A percentile compares a stretch with the other conserved stretches of the same genome.
Conservation (phyloP, 1,140 invertebrate genomes). For the Thereuonema tuberculata region DNA sequence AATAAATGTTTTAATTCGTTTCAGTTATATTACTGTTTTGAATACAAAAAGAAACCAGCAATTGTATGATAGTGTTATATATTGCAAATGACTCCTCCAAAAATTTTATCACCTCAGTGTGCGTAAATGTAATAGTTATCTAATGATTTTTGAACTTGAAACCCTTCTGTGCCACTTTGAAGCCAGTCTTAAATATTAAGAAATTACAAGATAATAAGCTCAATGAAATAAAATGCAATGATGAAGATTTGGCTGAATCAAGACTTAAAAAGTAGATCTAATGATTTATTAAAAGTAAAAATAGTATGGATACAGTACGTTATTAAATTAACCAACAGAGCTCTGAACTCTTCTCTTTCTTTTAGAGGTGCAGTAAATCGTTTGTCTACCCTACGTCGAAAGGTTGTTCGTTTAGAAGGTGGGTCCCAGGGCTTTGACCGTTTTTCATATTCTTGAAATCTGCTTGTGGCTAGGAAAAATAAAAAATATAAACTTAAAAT, state of each 20-base stretch:
- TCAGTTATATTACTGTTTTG: too few species aligned
- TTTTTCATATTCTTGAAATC: neutral
- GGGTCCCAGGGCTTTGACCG: neutral
- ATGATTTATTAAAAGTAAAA: neutral
- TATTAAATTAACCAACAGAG: slow-evolving; percentile 57
- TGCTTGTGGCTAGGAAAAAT: neutral
- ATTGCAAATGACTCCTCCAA: too few species aligned
- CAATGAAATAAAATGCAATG: neutral
- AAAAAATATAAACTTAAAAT: too few species aligned
- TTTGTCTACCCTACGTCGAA: neutral
- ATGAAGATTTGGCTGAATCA: slow-evolving; percentile 7
- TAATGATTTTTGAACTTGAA: too few species aligned
- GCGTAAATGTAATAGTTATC: too few species aligned
- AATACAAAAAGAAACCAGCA: too few species aligned
- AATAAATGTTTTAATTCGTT: too few species aligned
- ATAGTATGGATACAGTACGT: slow-evolving; percentile 27
- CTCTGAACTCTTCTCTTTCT: slow-evolving; percentile 65
- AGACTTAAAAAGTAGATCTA: slow-evolving; percentile 10
- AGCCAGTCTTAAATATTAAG: neutral
- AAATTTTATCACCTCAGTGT: too few species aligned
- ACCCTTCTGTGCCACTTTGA: neutral
- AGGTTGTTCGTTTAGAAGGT: neutral
- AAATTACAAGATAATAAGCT: neutral
- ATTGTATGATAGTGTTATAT: too few species aligned
- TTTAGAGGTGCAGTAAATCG: slow-evolving; percentile 38